These are phyloP conservation scores for Cryptotis parvus DNA, from an alignment of 2,113 vertebrate species.

Conservation along the genomic window DNA sequence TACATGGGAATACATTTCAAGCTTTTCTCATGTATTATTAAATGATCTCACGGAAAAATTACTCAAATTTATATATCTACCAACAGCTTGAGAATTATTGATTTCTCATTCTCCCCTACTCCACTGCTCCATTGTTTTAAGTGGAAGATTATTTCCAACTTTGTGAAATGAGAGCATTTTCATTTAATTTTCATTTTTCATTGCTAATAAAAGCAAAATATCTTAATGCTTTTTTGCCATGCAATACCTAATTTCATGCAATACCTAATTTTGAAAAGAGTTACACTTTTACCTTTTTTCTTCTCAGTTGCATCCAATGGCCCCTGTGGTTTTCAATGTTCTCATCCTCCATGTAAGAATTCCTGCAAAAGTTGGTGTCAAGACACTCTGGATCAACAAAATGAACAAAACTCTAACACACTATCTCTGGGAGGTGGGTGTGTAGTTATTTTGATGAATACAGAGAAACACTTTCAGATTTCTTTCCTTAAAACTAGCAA, in stretches of 20 bases:
- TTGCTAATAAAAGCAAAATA: neutral
- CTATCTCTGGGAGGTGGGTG: neutral
- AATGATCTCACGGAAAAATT: neutral
- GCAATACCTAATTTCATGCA: constrained; percentile 10
- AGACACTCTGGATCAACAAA: constrained; percentile 70
- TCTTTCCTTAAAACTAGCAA: constrained; percentile 25
- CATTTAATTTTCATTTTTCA: constrained; percentile 33
- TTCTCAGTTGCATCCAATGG: constrained; percentile 72
- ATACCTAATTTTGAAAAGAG: too few species aligned
- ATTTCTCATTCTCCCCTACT: neutral
- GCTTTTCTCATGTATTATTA: neutral
- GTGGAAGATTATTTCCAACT: neutral
- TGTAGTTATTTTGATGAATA: constrained; percentile 37
- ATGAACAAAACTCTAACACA: constrained; percentile 59
- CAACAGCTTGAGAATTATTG: neutral
- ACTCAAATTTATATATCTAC: neutral
- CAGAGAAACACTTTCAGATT: constrained; percentile 67
- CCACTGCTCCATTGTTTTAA: neutral
- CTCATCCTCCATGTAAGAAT: constrained; percentile 71
- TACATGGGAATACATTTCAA: constrained; percentile 6
- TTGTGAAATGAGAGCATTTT: neutral
- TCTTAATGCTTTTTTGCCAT: neutral
- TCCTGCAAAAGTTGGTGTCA: constrained; percentile 84
- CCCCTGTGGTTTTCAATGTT: constrained; percentile 62
- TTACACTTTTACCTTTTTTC: constrained; percentile 82